phyloP scores from a whole-genome alignment of 2,113 vertebrate species.

The Urocynchramus pylzowi region DNA sequence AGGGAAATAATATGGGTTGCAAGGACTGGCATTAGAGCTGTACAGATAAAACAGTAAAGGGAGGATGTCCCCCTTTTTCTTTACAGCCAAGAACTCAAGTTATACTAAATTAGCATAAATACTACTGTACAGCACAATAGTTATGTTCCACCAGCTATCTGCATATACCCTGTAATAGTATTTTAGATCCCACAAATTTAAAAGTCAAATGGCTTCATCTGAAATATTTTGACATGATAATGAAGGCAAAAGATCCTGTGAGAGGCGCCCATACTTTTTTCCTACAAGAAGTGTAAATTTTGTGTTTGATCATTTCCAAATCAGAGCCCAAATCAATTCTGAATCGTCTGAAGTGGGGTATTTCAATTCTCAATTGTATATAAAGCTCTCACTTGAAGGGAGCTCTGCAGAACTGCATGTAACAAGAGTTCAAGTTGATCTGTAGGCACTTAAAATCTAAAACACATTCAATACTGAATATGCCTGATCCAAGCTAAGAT shows the following conservation, averaged over 20 bases:
- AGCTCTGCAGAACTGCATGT: background rate
- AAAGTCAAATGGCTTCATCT: background rate
- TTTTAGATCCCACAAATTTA: background rate
- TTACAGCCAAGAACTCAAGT: background rate
- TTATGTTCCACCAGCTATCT: background rate
- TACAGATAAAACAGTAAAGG: background rate
- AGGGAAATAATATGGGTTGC: background rate
- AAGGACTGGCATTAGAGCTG: background rate
- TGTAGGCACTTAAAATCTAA: background rate
- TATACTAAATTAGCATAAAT: background rate
- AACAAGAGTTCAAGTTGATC: background rate
- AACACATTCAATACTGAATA: background rate
- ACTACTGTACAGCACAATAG: background rate
- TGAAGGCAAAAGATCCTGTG: background rate
- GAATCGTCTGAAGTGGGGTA: background rate
- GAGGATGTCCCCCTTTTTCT: background rate
- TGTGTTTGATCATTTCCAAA: background rate
- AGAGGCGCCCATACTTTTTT: background rate
- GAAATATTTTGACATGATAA: background rate
- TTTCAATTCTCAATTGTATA: background rate
- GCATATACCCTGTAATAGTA: background rate
- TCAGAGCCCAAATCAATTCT: background rate
- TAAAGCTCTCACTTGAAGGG: background rate
- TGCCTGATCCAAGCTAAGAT: background rate
- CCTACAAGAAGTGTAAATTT: background rate